A percentile compares a stretch with the other conserved stretches of the same genome.
Conservation (phyloP, 53 echinoderm and acorn worm genomes). For the Temnopleurus reevesii region DNA sequence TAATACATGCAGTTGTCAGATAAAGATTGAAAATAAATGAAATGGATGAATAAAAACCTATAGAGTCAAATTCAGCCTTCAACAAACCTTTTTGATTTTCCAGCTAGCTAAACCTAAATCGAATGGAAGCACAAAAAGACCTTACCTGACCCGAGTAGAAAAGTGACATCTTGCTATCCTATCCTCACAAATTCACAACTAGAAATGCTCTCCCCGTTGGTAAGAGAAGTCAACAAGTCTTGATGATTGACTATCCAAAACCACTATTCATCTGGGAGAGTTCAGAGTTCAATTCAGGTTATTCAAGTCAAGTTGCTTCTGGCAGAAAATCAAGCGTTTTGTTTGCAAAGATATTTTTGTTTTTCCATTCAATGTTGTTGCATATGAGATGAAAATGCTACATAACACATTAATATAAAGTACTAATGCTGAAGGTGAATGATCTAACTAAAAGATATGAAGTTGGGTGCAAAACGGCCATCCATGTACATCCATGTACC, state of each 20-base stretch:
- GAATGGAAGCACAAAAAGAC: background rate
- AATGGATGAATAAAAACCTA: background rate
- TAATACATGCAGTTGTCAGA: background rate
- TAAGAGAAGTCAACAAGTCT: constrained; percentile 39
- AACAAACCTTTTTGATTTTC: too few relatives aligned
- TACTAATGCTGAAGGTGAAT: background rate
- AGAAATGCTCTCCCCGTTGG: background rate
- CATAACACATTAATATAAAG: background rate
- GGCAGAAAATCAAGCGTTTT: background rate
- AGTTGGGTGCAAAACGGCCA: background rate
- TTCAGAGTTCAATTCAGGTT: constrained; percentile 14
- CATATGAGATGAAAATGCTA: background rate
- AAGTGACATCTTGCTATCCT: constrained; percentile 29
- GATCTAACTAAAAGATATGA: background rate
- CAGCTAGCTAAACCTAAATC: background rate
- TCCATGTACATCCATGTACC: background rate
- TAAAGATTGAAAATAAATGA: background rate
- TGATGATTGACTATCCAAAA: constrained; percentile 34
- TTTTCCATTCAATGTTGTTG: background rate
- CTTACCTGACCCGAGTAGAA: constrained; percentile 43
- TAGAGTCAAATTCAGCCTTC: too few relatives aligned
- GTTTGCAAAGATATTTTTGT: background rate
- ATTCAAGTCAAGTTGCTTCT: background rate
- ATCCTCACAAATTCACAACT: constrained; percentile 26
- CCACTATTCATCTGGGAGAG: background rate